A percentile compares a stretch with the other conserved stretches of the same genome.
Evolutionary conservation across 1,140 invertebrate genomes (phyloP).

Genomic region (Panonychus citri): DNA sequence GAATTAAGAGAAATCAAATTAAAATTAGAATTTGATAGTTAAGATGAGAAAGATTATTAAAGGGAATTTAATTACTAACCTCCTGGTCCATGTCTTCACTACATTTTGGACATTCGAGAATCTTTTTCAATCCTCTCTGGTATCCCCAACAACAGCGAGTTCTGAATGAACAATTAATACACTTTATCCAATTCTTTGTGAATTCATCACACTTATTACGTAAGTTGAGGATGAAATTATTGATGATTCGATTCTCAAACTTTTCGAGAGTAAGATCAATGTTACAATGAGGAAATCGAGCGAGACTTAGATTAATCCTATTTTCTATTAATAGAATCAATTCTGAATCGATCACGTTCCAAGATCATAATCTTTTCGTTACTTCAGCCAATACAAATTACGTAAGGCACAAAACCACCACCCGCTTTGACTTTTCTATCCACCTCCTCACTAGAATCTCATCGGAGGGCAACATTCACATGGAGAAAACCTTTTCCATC

Average conservation of each 20-base stretch:
- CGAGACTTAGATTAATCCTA: background rate
- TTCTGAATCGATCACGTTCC: constrained; percentile 4
- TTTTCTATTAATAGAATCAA: background rate
- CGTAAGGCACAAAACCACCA: constrained; percentile 83
- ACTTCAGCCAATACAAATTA: constrained; percentile 74
- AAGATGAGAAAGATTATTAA: background rate
- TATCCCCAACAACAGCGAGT: constrained; percentile 24
- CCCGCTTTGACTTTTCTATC: constrained; percentile 52
- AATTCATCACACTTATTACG: background rate
- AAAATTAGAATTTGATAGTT: background rate
- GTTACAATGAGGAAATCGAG: constrained; percentile 5
- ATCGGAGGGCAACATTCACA: constrained; percentile 66
- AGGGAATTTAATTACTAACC: background rate
- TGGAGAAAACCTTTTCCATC: constrained; percentile 65
- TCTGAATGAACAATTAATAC: constrained; percentile 56
- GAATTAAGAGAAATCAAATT: no score
- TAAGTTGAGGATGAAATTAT: constrained; percentile 6
- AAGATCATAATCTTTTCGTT: constrained; percentile 35
- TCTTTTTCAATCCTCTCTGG: constrained; percentile 37
- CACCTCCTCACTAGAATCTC: constrained; percentile 35
- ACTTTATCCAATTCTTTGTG: constrained; percentile 43
- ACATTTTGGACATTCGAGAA: constrained; percentile 49
- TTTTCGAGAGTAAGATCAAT: background rate
- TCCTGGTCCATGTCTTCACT: constrained; percentile 40
- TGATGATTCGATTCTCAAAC: constrained; percentile 2